Base-by-base conservation (phyloP, 2,888 invertebrate species). In the Aporophyla lueneburgensis region DNA sequence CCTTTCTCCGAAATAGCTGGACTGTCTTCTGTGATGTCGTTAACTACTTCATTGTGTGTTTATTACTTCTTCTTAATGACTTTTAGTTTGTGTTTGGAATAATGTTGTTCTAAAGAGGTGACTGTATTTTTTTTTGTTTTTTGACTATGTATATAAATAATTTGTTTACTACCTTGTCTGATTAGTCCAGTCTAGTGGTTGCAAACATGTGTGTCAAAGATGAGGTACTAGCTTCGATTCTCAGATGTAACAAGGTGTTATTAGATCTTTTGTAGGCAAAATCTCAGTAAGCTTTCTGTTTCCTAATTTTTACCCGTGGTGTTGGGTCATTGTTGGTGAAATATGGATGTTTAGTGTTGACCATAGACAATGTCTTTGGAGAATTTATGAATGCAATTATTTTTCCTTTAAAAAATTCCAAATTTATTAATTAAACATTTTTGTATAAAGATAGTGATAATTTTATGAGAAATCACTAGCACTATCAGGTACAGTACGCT, bases 1-100 rank as follows among this genome's bases (percentile, higher is more conserved):
- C 65, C 74, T 83, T 87, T 86, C 87, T 86, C 66, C 71, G 77
- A 86, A 86, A 84, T 62, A 66, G 74, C 56, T 61, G 56, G 56
- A 78, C 46, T 59, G 68, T 59, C 74, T 67, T 77, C 24, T 58
- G 71, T 77, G 61, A 66, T 67, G 65, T 73, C 73, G 63, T 70
- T 80, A 71, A 76, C 63, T 62, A 65, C 43, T 61, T 61, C 16
- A 80, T 84, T 76, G 72, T 76, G 54, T 79, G 58, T 54, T 76
- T 68, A 83, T 70, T 58, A 70, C 69, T 62, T 65, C 24, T 49
- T 46, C 40, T 75, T 78, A 74, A 81, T 62, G 27, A 53, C 21
- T 33, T 69, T 63, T 63, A 62, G 58, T 83, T 74, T 62, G 61
- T 66, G 56, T 62, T 66, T 21, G 3, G 14, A 49, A 75, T 43